Conservation (phyloP, 2,113 vertebrate species). For the Felis catus region DNA sequence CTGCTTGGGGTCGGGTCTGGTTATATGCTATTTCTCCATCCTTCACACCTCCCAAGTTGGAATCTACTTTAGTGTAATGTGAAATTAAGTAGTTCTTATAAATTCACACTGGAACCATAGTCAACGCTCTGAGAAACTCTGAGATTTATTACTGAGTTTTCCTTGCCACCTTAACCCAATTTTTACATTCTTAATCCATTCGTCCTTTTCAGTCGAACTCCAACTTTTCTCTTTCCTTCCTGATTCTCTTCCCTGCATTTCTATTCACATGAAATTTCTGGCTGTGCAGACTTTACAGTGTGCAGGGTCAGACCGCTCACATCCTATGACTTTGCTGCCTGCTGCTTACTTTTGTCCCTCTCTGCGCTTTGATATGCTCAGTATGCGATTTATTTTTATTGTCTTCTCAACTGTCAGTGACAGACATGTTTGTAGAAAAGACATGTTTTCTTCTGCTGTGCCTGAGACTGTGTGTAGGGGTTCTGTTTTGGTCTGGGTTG, state of each 20-base stretch:
- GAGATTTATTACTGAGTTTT: background rate
- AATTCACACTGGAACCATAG: background rate
- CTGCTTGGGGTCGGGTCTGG: background rate
- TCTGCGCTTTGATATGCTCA: background rate
- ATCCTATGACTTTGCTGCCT: background rate
- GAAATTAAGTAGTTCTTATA: background rate
- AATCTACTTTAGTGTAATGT: background rate
- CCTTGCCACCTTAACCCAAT: background rate
- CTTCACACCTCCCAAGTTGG: background rate
- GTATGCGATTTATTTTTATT: background rate
- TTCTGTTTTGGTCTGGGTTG: slow-evolving; percentile 40
- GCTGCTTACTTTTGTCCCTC: background rate
- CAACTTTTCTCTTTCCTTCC: background rate
- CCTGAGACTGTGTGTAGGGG: background rate
- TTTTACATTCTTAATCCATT: background rate
- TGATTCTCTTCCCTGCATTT: background rate
- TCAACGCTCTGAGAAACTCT: background rate
- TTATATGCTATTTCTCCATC: background rate
- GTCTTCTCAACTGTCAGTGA: background rate
- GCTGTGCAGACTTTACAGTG: background rate
- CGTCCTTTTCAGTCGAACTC: background rate
- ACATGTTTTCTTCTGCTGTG: slow-evolving; percentile 22
- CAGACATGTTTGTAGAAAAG: background rate
- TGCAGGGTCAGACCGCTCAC: background rate
- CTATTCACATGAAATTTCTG: background rate